Base-by-base conservation (phyloP, 2,113 vertebrate genomes). In the Porphyrio hochstetteri region DNA sequence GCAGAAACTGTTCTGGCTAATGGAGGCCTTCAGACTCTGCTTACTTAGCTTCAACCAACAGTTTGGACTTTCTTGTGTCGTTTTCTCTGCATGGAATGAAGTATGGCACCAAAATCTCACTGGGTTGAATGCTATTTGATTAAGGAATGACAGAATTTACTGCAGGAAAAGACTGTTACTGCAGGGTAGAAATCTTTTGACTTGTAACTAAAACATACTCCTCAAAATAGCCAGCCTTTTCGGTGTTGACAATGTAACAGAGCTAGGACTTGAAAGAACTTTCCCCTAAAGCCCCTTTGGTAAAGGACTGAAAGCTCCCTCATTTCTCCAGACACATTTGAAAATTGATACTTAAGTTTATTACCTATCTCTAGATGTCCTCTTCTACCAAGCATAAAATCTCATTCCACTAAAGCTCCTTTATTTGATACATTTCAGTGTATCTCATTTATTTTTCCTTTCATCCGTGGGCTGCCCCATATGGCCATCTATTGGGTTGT, bases 361-460 rank as follows among this genome's bases (percentile, higher is more conserved):
- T 71, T 59, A 11, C 13, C 10, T 55, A 27, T 40, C 14, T 80
- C 20, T 50, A 0, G 29, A 8, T 29, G 56, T 82, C 0, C 0
- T 16, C 23, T 18, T 82, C 20, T 85, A 89, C 64, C 24, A 50
- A 70, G 63, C 7, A 27, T 33, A 67, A 36, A 42, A 68, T 71
- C 13, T 90, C 18, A 16, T 68, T 77, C 56, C 31, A 38, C 18
- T 21, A 57, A 53, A 84, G 31, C 42, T 63, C 40, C 23, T 81
- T 42, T 63, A 0, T 61, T 55, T 71, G 61, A 40, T 1, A 44
- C 67, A 80, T 88, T 71, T 55, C 28, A 4, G 14, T 38, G 4
- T 63, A 79, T 31, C 29, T 82, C 15, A 13, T 59, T 61, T 57
- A 35, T 53, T 84, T 77, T 75, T 70, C 29, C 65, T 64, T 29